phyloP scores from a whole-genome alignment of 1,140 invertebrate genomes.

The Heliothis virescens region DNA sequence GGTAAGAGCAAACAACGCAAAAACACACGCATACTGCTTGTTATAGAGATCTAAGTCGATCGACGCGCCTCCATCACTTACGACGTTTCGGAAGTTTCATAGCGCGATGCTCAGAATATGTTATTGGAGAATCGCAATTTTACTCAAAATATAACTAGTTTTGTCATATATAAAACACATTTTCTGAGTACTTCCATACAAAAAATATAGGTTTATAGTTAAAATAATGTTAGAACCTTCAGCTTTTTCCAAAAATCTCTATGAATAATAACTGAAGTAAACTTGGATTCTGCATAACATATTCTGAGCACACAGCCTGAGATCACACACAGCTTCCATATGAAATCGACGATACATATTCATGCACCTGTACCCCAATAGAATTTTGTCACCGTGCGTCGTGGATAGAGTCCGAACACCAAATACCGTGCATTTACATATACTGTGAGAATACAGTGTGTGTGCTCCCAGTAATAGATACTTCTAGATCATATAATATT shows the following conservation, averaged over 20 bases:
- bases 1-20: background rate
- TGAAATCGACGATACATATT: background rate
- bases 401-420: background rate
- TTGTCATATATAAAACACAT: background rate
- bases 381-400: background rate
- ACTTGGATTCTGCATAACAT: background rate
- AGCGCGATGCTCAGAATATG: background rate
- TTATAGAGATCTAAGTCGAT: background rate
- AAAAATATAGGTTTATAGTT: no score
- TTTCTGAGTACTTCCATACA: background rate
- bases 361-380: background rate
- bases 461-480: constrained; percentile 14
- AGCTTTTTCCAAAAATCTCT: no score
- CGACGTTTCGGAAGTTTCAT: background rate
- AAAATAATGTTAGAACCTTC: no score
- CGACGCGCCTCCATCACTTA: background rate
- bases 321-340: constrained; percentile 33
- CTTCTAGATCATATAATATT: background rate
- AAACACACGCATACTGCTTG: constrained; percentile 39
- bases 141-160: background rate
- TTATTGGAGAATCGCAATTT: background rate
- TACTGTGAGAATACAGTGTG: background rate
- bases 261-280: no score
- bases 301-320: constrained; percentile 32
- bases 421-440: constrained; percentile 6